Evolutionary conservation across 37 sponge, comb jelly and placozoan genomes (phyloP).

Genomic region (Ephydatia muelleri): DNA sequence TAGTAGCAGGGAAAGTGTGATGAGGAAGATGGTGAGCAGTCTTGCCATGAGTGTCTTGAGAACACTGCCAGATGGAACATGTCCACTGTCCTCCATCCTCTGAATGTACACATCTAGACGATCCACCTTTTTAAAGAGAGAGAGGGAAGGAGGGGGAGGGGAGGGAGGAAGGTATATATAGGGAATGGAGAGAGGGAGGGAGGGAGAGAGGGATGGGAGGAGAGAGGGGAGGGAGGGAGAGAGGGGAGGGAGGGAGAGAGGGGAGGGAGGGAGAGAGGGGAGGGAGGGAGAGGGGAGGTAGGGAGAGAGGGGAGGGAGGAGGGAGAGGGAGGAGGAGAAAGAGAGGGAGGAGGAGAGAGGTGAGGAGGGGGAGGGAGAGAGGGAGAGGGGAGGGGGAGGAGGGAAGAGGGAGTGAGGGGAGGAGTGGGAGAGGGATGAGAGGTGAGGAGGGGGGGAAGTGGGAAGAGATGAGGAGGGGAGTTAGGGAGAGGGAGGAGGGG

Average conservation of each 20-base stretch:
- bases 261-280: neutral
- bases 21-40: conserved; percentile 17
- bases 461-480: too few relatives aligned
- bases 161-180: neutral
- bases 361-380: too few relatives aligned
- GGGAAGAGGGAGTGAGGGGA: too few relatives aligned
- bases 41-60: conserved; percentile 8
- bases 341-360: too few relatives aligned
- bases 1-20: conserved; percentile 16
- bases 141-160: neutral
- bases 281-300: neutral
- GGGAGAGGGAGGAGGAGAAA: too few relatives aligned
- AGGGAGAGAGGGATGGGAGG: neutral
- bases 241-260: neutral
- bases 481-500: too few relatives aligned
- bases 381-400: too few relatives aligned
- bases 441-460: too few relatives aligned
- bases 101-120: conserved; percentile 17
- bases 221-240: neutral
- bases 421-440: too few relatives aligned
- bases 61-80: neutral
- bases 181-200: neutral
- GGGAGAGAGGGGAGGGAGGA: too few relatives aligned
- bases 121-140: neutral
- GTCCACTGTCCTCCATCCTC: conserved; percentile 12